These are phyloP conservation scores for Bryconaethiops microstoma DNA, from an alignment of 2,797 vertebrate species.

Conservation along the genomic window DNA sequence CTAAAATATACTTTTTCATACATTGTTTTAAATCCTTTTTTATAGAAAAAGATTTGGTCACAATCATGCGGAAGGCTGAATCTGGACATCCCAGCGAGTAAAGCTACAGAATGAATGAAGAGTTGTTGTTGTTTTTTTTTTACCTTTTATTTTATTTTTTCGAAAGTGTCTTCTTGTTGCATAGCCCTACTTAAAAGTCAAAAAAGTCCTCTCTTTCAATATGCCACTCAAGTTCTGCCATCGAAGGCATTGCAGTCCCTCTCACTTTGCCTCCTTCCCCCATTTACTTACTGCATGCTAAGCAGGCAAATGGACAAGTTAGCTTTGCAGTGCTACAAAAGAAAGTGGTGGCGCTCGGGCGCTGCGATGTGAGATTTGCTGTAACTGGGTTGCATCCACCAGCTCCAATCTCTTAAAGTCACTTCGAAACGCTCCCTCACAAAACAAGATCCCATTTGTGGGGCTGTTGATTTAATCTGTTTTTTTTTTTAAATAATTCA, in stretches of 20 bases:
- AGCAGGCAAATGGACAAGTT: constrained; percentile 38
- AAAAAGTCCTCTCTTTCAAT: constrained; percentile 46
- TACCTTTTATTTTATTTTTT: constrained; percentile 39
- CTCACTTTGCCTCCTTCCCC: background rate
- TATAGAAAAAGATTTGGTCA: constrained; percentile 90
- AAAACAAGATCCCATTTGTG: background rate
- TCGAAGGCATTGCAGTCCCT: background rate
- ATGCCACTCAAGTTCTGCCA: constrained; percentile 38
- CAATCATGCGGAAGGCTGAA: constrained; percentile 87
- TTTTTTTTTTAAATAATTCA: background rate
- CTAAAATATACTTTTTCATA: constrained; percentile 71
- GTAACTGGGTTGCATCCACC: background rate
- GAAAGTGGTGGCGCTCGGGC: constrained; percentile 11
- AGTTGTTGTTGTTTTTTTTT: constrained; percentile 41
- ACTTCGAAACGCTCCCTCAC: background rate
- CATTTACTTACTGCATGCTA: constrained; percentile 27
- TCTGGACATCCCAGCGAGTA: constrained; percentile 79
- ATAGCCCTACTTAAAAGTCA: constrained; percentile 81
- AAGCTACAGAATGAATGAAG: constrained; percentile 81
- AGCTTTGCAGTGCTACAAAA: constrained; percentile 40
- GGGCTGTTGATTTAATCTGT: background rate
- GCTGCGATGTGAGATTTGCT: background rate
- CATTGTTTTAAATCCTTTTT: constrained; percentile 55
- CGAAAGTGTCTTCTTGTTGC: constrained; percentile 84
- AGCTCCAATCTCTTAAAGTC: background rate